Conservation (phyloP, 2,888 invertebrate species). For the Dioctria linearis region DNA sequence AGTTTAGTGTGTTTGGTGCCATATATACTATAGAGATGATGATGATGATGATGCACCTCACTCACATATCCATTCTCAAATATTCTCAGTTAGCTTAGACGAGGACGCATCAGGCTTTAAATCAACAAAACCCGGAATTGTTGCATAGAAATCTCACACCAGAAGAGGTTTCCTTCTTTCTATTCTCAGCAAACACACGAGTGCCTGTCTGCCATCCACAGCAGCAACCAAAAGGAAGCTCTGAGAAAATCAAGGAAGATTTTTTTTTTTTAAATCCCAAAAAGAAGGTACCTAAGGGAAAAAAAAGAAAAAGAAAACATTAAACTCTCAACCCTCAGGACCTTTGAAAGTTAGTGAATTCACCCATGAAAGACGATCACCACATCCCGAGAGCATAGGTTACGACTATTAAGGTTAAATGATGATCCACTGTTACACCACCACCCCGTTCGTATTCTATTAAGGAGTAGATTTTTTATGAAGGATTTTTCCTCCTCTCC, state of each 20-base stretch:
- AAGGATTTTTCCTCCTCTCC: not conserved
- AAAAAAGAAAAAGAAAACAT: not conserved
- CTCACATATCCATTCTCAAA: not conserved
- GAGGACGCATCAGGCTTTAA: not conserved
- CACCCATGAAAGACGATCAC: slow-evolving; percentile 49
- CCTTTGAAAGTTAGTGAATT: slow-evolving; percentile 31
- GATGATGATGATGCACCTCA: too few species aligned
- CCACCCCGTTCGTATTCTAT: slow-evolving; percentile 26
- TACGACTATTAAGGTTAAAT: slow-evolving; percentile 60
- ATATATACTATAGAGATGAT: too few species aligned
- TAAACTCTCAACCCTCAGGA: slow-evolving; percentile 15
- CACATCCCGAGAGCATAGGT: slow-evolving; percentile 57
- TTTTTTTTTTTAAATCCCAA: not conserved
- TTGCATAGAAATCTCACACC: too few species aligned
- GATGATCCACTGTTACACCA: slow-evolving; percentile 55
- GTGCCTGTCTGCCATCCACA: too few species aligned
- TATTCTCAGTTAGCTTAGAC: too few species aligned
- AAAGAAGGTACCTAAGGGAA: not conserved
- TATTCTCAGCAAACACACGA: too few species aligned
- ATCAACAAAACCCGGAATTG: not conserved
- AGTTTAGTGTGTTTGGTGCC: not conserved
- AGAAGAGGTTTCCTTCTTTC: too few species aligned
- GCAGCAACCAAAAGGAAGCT: too few species aligned
- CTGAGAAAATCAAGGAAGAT: too few species aligned
- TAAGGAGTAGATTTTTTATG: not conserved